Evolutionary conservation across 2,888 invertebrate genomes (phyloP).

Genomic region (Agonum fuliginosum): DNA sequence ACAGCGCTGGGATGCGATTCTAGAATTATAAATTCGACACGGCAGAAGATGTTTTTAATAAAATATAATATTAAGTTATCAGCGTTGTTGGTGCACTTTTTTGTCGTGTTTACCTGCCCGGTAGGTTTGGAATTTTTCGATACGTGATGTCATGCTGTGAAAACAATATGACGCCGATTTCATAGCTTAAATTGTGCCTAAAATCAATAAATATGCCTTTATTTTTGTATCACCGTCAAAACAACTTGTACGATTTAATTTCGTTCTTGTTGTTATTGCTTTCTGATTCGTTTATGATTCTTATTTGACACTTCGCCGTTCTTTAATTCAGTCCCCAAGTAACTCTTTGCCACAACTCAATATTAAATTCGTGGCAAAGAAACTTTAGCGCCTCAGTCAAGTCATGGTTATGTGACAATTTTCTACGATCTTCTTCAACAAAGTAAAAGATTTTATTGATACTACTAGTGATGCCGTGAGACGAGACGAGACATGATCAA

Average conservation of each 20-base stretch:
- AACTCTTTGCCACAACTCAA: too few species aligned
- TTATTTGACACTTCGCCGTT: background rate
- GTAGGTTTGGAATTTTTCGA: constrained; percentile 53
- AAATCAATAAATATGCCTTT: constrained; percentile 53
- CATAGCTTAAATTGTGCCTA: constrained; percentile 57
- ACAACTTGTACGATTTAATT: background rate
- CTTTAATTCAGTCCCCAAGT: background rate
- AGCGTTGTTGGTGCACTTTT: constrained; percentile 24
- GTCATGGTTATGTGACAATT: too few species aligned
- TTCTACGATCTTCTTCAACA: too few species aligned
- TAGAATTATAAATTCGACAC: constrained; percentile 57
- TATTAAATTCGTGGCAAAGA: too few species aligned
- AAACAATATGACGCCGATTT: constrained; percentile 60
- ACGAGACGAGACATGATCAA: too few species aligned
- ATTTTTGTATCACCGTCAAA: background rate
- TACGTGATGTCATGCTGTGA: constrained; percentile 57
- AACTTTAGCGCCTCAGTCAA: too few species aligned
- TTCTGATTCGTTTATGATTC: background rate
- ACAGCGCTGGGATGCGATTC: constrained; percentile 21
- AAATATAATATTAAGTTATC: constrained; percentile 60
- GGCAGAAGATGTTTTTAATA: constrained; percentile 56
- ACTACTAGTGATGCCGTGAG: too few species aligned
- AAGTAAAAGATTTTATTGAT: too few species aligned
- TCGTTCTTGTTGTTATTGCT: background rate
- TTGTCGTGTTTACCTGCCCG: constrained; percentile 39